Percentiles rank a stretch among this genome's conserved stretches.
Evolutionary conservation across 1,140 invertebrate genomes (phyloP).

Genomic region (Holcopasites calliopsidis): DNA sequence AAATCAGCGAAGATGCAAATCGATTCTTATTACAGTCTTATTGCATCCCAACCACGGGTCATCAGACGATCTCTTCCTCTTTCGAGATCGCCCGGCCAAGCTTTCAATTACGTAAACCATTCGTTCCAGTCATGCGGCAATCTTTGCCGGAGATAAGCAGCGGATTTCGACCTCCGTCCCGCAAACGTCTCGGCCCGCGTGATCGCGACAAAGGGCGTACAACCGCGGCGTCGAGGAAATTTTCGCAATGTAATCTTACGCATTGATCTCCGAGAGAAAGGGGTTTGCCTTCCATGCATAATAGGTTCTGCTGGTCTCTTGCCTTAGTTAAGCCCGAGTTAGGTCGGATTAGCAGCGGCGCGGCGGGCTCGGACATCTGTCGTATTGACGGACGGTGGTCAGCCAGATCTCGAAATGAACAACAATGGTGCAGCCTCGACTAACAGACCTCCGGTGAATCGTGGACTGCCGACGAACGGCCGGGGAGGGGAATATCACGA

Average conservation of each 20-base stretch:
- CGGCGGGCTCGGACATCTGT: constrained; percentile 75
- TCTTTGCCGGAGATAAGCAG: neutral
- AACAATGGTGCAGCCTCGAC: constrained; percentile 68
- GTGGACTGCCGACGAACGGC: neutral
- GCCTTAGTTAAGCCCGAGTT: constrained; percentile 72
- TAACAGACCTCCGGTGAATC: neutral
- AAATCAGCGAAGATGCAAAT: too few species aligned
- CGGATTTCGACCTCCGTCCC: neutral
- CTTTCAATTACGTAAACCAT: constrained; percentile 12
- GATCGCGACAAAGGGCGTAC: constrained; percentile 60
- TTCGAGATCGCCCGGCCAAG: neutral
- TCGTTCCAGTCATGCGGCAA: neutral
- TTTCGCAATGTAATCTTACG: constrained; percentile 80
- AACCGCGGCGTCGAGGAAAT: constrained; percentile 61
- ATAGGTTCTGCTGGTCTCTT: constrained; percentile 75
- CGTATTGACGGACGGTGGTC: constrained; percentile 76
- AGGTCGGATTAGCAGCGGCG: constrained; percentile 74
- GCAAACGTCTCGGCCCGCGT: neutral
- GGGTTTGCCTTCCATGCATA: constrained; percentile 74
- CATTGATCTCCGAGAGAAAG: constrained; percentile 75
- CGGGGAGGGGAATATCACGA: neutral
- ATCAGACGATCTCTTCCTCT: neutral
- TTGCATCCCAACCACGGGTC: too few species aligned
- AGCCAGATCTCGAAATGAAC: constrained; percentile 76
- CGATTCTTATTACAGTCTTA: too few species aligned